Evolutionary conservation across 1,140 invertebrate genomes (phyloP).

Genomic region (Laupala kohalensis): DNA sequence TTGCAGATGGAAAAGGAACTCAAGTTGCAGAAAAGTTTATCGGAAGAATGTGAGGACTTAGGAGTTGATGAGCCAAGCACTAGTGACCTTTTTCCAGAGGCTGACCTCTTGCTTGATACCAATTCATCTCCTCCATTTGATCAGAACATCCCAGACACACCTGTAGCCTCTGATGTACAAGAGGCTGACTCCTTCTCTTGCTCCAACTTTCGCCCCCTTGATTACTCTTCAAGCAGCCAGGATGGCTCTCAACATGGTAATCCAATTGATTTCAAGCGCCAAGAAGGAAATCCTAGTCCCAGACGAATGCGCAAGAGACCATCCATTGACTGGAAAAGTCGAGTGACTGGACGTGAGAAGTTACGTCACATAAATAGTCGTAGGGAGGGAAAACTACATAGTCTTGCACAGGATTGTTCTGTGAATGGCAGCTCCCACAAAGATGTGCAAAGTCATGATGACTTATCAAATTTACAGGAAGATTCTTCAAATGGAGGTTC

Average conservation of each 20-base stretch:
- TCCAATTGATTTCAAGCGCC: not conserved
- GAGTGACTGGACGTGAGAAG: not conserved
- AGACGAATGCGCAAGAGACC: not conserved
- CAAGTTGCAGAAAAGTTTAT: constrained; percentile 48
- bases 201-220: not conserved
- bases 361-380: not conserved
- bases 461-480: not conserved
- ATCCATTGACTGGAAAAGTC: constrained; percentile 2
- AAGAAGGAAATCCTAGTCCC: not conserved
- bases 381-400: not conserved
- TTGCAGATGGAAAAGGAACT: constrained; percentile 36
- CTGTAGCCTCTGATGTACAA: not conserved
- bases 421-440: not conserved
- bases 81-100: constrained; percentile 61
- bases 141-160: constrained; percentile 3
- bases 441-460: not conserved
- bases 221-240: constrained; percentile 8
- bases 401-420: not conserved
- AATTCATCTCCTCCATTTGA: constrained; percentile 28
- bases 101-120: constrained; percentile 50
- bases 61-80: constrained; percentile 63
- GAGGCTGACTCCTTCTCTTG: not conserved
- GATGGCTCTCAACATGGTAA: constrained; percentile 6
- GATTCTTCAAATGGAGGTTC: not conserved
- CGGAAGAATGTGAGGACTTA: constrained; percentile 61